Base-by-base conservation (phyloP, 2,888 invertebrate genomes). In the Macaria liturata region DNA sequence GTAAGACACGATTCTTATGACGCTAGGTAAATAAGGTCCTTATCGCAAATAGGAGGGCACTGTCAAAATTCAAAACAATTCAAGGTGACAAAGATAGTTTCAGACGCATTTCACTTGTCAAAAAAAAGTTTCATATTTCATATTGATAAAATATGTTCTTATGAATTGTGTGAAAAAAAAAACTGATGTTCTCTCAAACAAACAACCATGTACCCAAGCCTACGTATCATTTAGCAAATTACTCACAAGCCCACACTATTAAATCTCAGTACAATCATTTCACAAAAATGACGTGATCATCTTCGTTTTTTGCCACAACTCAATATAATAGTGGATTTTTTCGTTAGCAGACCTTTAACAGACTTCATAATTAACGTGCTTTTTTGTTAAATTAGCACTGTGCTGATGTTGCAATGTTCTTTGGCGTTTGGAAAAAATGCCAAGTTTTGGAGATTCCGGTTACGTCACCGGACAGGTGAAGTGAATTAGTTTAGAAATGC, bases 341-440 rank as follows among this genome's bases (percentile, higher is more conserved):
- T 50, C 7, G 32, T 54, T 45, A 51, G 47, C 50, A 49, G 39
- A 57, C 48, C 46, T 42, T 32, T 48, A 48, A 49, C 46, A 58
- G 54, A 58, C 32, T 20, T 50, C 39, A 46, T 39, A 53, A 56
- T 56, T 56, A 60, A 49, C 45, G 4, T 53, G 46, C 42, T 7
- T 43, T 60, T 56, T 60, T 60, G 49, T 49, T 53, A 32, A 40
- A 59, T 52, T 55, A 46, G 39, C 60, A 56, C 49, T 20, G 42
- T 37, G 34, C 20, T 56, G 44, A 9, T n/a, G 34, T 45, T 20
- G 30, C 44, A 9, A 46, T 44, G 51, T 56, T 43, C 42, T 30
- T 30, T 44, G 20, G 51, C n/a, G 39, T 6, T 6, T 43, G 4
- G 5, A 37, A 37, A 37, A 37, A 7, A 4, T n/a, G 5, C 32